Percentiles rank a stretch among this genome's conserved stretches.
Conservation (phyloP, 1,140 invertebrate species). For the Drosophila bocki region DNA sequence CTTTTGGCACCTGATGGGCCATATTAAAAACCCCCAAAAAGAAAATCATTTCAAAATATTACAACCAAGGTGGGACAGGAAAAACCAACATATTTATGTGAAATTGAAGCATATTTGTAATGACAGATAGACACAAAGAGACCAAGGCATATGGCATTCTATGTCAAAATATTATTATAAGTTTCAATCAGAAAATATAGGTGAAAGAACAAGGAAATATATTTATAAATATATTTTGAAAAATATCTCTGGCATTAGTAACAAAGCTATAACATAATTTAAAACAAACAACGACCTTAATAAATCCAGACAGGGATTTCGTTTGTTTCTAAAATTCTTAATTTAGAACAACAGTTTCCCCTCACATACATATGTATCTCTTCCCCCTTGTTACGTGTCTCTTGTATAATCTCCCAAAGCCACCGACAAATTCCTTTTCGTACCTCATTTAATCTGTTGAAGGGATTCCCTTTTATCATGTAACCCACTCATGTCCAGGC, state of each 20-base stretch:
- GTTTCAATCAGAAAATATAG: not conserved
- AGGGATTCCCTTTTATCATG: conserved; percentile 44
- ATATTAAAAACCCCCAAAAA: conserved; percentile 60
- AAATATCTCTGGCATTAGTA: not conserved
- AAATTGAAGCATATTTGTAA: conserved; percentile 74
- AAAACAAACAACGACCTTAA: conserved; percentile 7
- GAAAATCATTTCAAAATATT: conserved; percentile 22
- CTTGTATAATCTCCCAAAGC: conserved; percentile 14
- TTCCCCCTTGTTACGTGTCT: not conserved
- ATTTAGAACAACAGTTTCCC: conserved; percentile 1
- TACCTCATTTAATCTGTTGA: conserved; percentile 31
- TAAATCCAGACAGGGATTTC: conserved; percentile 9
- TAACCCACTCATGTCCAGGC: conserved; percentile 56
- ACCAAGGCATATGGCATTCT: conserved; percentile 40
- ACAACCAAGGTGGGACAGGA: conserved; percentile 20
- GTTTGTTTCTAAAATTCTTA: conserved; percentile 1
- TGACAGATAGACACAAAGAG: conserved; percentile 70
- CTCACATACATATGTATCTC: not conserved
- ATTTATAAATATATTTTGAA: not conserved
- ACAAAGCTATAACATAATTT: not conserved
- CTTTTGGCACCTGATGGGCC: conserved; percentile 81
- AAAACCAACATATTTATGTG: conserved; percentile 43
- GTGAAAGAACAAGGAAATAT: not conserved
- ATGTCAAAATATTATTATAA: conserved; percentile 4
- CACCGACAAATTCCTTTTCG: conserved; percentile 30